These are phyloP conservation scores for Natator depressus DNA, from an alignment of 2,113 vertebrate genomes.

Conservation along the genomic window DNA sequence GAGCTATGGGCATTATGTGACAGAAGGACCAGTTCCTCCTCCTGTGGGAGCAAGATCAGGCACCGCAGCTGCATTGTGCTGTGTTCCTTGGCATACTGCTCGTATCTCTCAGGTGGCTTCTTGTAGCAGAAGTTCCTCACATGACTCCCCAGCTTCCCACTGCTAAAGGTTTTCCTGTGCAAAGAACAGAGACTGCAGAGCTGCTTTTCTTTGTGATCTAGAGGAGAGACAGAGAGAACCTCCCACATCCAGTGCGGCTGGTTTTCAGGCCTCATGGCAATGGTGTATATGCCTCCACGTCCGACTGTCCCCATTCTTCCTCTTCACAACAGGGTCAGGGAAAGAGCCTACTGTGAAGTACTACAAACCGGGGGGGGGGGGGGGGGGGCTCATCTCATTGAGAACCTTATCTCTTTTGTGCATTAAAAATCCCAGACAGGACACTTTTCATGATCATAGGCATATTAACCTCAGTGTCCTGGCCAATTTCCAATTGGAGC, in stretches of 20 bases:
- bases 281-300: fast-evolving
- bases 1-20: background rate
- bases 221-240: background rate
- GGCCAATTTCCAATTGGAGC: background rate
- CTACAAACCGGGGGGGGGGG: fast-evolving
- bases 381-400: background rate
- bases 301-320: constrained; percentile 17
- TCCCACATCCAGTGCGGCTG: background rate
- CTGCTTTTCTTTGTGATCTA: background rate
- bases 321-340: fast-evolving
- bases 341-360: background rate
- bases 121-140: background rate
- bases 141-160: background rate
- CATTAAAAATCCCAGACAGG: background rate
- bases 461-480: background rate
- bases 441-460: background rate
- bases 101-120: background rate
- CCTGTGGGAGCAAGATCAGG: background rate
- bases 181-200: background rate
- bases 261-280: background rate
- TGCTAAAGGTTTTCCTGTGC: constrained; percentile 1
- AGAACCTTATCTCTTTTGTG: background rate
- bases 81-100: background rate
- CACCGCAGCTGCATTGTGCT: background rate
- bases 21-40: background rate